Base-by-base conservation (phyloP, 2,888 invertebrate genomes). In the Molorchus minor region DNA sequence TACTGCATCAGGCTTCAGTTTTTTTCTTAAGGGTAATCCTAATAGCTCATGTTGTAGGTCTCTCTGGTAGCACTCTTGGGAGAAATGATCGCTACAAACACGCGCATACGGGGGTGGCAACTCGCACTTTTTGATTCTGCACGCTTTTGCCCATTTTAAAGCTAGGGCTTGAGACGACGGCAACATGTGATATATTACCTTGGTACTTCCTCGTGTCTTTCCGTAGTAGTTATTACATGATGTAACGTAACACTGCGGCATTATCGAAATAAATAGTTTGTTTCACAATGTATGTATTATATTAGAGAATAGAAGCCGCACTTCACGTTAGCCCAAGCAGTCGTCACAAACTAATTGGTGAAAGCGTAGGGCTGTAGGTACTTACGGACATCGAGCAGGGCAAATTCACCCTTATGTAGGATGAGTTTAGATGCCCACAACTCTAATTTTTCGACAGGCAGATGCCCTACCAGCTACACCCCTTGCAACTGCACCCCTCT, bases 191-290 rank as follows among this genome's bases (percentile, higher is more conserved):
- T 84, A 84, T 55, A 83, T 82, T 57, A 84, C 79, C 57, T 70
- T 70, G 13, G 63, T 56, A 25, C 64, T 71, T 20, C 80, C 80
- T 33, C 82, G 79, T 36, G 84, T 84, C 70, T 83, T 82, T 41
- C 82, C 81, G 71, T 84, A 84, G 70, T 83, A 84, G 72, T 84
- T 84, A 56, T 82, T 79, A 73, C 84, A 84, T 62, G 80, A 80
- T 64, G 79, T 79, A 45, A 84, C 84, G 66, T 81, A 83, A 76
- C 84, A 84, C 76, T 84, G 84, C 64, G 84, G 84, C 84, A 84
- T 49, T 20, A 10, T 21, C n/a, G n/a, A n/a, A n/a, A n/a, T n/a
- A n/a, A n/a, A n/a, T n/a, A n/a, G n/a, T n/a, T n/a, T n/a, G n/a
- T n/a, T n/a, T n/a, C n/a, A n/a, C n/a, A n/a, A n/a, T n/a, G n/a